These are phyloP conservation scores for Lycopodina hypogea DNA, from an alignment of 37 sponge, comb jelly and placozoan genomes.

Conservation along the genomic window DNA sequence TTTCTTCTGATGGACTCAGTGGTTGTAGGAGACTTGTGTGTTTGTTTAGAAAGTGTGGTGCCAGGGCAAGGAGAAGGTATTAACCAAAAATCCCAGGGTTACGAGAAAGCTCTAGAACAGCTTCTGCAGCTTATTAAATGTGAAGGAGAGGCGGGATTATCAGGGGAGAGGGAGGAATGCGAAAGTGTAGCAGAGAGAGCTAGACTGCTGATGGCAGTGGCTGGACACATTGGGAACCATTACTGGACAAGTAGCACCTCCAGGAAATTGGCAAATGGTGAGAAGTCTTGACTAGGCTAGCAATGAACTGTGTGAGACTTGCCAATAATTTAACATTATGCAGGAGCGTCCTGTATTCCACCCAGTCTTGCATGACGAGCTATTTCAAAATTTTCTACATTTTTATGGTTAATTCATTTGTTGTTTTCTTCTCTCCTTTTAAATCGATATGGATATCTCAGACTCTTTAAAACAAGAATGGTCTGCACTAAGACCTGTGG, in stretches of 20 bases:
- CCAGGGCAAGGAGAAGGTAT: not conserved
- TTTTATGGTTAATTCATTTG: no score
- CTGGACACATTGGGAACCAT: slow-evolving; percentile 61
- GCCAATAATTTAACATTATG: no score
- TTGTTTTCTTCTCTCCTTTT: no score
- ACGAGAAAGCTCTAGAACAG: not conserved
- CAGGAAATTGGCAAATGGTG: slow-evolving; percentile 54
- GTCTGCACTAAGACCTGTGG: no score
- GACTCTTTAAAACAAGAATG: no score
- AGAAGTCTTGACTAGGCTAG: not conserved
- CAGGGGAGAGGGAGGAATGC: not conserved
- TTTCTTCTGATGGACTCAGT: not conserved
- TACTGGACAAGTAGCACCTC: slow-evolving; percentile 43
- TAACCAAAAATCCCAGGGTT: not conserved
- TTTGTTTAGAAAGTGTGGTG: not conserved
- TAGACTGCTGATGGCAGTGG: slow-evolving; percentile 10
- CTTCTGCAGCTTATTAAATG: not conserved
- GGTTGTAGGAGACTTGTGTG: not conserved
- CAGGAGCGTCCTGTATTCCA: no score
- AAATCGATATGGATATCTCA: no score
- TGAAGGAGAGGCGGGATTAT: not conserved
- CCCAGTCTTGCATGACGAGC: not conserved
- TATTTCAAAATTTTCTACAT: no score
- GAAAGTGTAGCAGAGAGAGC: not conserved
- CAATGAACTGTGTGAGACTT: no score